Conservation (phyloP, 2,113 vertebrate genomes). For the Chelonoidis abingdonii region DNA sequence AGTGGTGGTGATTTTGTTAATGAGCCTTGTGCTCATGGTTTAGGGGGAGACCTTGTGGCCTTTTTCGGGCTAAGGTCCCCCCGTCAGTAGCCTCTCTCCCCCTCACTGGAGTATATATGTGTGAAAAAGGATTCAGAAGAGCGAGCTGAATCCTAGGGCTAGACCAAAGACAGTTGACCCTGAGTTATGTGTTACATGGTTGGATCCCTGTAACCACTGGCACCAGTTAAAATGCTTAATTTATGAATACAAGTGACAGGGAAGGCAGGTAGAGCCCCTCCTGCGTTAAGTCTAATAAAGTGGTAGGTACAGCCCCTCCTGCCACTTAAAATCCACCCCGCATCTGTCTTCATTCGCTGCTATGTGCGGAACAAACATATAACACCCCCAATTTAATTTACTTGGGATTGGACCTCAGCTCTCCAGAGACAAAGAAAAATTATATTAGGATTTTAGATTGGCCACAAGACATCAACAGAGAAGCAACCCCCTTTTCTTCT, state of each 20-base stretch:
- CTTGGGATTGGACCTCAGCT: background rate
- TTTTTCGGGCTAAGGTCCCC: background rate
- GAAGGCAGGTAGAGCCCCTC: background rate
- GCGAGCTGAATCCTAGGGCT: background rate
- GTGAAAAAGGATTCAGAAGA: background rate
- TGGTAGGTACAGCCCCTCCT: background rate
- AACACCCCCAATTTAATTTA: background rate
- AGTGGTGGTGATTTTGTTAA: background rate
- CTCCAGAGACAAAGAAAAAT: background rate
- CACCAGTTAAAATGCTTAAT: background rate
- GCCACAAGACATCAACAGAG: background rate
- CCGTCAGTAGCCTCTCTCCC: background rate
- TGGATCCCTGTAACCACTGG: background rate
- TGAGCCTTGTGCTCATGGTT: background rate
- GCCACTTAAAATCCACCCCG: background rate
- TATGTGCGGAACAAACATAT: background rate
- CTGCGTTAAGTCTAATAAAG: background rate
- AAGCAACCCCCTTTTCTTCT: constrained; percentile 1
- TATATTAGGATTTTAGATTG: background rate
- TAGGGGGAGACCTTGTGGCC: background rate
- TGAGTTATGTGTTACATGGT: background rate
- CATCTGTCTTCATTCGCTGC: background rate
- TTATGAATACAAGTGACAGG: background rate
- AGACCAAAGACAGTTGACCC: background rate
- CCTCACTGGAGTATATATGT: background rate